phyloP scores from a whole-genome alignment of 2,113 vertebrate genomes.

The Barbus barbus region DNA sequence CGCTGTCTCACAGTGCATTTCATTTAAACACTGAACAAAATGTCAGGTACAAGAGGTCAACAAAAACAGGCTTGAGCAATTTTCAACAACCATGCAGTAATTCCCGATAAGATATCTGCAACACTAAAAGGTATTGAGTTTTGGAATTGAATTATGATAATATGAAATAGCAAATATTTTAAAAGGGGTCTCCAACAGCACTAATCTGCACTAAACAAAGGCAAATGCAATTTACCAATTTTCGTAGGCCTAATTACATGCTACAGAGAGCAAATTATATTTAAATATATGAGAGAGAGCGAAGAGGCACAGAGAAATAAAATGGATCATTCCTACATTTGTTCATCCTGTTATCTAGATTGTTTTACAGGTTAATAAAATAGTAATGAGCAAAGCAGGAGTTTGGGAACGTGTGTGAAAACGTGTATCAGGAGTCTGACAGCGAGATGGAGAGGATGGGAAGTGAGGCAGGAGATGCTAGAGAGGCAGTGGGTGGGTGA shows the following conservation, averaged over 20 bases:
- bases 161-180: slow-evolving; percentile 25
- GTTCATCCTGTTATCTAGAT: slow-evolving; percentile 27
- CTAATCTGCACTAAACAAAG: slow-evolving; percentile 3
- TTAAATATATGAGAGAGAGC: neutral
- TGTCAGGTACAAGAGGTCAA: slow-evolving; percentile 18
- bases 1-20: neutral
- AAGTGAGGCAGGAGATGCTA: slow-evolving; percentile 30
- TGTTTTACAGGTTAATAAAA: slow-evolving; percentile 35
- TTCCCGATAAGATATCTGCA: slow-evolving; percentile 3
- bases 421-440: slow-evolving; percentile 22
- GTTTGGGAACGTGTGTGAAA: slow-evolving; percentile 11
- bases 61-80: slow-evolving; percentile 21
- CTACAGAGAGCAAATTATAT: slow-evolving; percentile 25
- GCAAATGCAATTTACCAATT: slow-evolving; percentile 24
- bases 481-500: slow-evolving; percentile 36
- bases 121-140: slow-evolving; percentile 21
- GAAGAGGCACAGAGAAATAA: neutral
- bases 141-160: slow-evolving; percentile 36
- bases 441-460: neutral
- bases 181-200: neutral
- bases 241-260: slow-evolving; percentile 7
- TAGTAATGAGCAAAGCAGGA: slow-evolving; percentile 24
- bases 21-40: slow-evolving; percentile 30
- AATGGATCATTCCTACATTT: slow-evolving; percentile 10
- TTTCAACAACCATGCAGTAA: slow-evolving; percentile 24